Evolutionary conservation across 1,140 invertebrate species (phyloP).

Genomic region (Chymomyza costata): DNA sequence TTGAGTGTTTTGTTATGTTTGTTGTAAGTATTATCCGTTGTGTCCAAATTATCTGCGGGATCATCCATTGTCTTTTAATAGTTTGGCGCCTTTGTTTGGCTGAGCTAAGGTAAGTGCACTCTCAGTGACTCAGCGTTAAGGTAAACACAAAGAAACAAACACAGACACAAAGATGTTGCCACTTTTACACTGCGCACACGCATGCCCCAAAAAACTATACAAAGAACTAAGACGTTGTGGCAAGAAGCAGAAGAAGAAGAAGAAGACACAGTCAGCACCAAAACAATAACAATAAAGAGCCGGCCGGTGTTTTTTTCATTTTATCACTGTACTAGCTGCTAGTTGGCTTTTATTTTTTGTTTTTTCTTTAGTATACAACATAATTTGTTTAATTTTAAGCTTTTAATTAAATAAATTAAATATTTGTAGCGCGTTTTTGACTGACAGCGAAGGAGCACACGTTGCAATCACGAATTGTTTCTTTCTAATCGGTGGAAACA

Average conservation of each 20-base stretch:
- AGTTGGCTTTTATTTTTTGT: conserved; percentile 14
- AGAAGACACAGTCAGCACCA: conserved; percentile 27
- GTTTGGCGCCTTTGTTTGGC: conserved; percentile 60
- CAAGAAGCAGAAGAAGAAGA: conserved; percentile 3
- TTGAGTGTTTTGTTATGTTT: conserved; percentile 23
- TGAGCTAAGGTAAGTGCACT: conserved; percentile 48
- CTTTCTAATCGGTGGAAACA: conserved; percentile 71
- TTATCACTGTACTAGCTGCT: background rate
- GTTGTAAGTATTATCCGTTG: conserved; percentile 30
- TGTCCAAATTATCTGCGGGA: conserved; percentile 53
- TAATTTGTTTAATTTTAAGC: conserved; percentile 7
- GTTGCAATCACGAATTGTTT: conserved; percentile 72
- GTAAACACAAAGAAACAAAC: conserved; percentile 9
- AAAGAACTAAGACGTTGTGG: conserved; percentile 40
- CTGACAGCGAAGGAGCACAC: conserved; percentile 23
- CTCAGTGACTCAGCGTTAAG: conserved; percentile 66
- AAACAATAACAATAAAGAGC: conserved; percentile 59
- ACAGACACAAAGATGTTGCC: background rate
- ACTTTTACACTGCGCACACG: background rate
- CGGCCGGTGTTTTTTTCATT: conserved; percentile 17
- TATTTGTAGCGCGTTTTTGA: conserved; percentile 5
- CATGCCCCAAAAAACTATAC: conserved; percentile 23
- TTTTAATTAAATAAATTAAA: conserved; percentile 29
- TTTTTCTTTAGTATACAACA: conserved; percentile 10
- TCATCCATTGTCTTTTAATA: conserved; percentile 50